Conservation (phyloP, 2,797 vertebrate genomes). For the Sebastes taczanowskii region DNA sequence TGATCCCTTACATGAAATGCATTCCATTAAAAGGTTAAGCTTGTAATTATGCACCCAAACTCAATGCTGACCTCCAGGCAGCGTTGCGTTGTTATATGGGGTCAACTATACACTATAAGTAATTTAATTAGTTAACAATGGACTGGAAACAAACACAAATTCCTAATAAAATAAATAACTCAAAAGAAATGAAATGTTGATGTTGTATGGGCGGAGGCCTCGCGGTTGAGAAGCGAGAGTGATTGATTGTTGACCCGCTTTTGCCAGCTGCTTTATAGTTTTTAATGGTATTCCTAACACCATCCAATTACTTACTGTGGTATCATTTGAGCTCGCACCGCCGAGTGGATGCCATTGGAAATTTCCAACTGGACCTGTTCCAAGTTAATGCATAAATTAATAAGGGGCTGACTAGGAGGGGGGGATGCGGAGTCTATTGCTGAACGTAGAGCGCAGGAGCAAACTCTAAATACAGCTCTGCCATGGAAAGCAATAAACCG, state of each 20-base stretch:
- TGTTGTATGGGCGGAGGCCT: conserved; percentile 22
- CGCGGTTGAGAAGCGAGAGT: conserved; percentile 10
- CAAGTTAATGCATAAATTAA: conserved; percentile 84
- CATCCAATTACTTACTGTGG: conserved; percentile 77
- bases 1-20: no score
- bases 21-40: not conserved
- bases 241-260: conserved; percentile 72
- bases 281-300: conserved; percentile 76
- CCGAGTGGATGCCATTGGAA: conserved; percentile 60
- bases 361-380: conserved; percentile 73
- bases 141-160: conserved; percentile 4
- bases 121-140: not conserved
- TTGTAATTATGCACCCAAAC: not conserved
- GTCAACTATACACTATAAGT: not conserved
- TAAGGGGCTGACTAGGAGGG: conserved; percentile 35
- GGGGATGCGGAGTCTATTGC: conserved; percentile 24
- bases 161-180: conserved; percentile 40
- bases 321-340: conserved; percentile 65
- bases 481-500: conserved; percentile 54
- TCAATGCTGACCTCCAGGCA: not conserved
- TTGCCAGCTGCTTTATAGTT: conserved; percentile 50
- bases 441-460: not conserved
- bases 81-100: not conserved
- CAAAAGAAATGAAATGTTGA: conserved; percentile 53
- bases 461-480: conserved; percentile 34